Base-by-base conservation (phyloP, 1,140 invertebrate genomes). In the Notospermus geniculatus region DNA sequence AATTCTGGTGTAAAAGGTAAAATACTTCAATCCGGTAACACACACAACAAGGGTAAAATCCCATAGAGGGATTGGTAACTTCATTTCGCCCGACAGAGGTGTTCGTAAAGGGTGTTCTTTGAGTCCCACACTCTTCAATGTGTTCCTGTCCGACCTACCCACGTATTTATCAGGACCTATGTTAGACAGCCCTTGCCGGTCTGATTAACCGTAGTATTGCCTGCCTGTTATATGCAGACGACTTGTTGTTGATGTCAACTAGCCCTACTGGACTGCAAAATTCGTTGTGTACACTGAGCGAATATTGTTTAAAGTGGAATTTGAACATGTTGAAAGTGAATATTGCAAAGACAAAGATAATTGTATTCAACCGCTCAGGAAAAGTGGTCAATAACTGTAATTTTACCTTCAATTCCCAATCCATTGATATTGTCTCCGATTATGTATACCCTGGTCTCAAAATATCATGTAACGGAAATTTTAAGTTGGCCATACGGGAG, bases 201-300 rank as follows among this genome's bases (percentile, higher is more conserved):
- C 5, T 50, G 5, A 4, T 19, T 27, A n/a, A 50, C 46, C n/a
- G n/a, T 9, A 5, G 9, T 19, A 50, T 50, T 23, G 4, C 4
- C 4, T 50, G 25, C n/a, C 46, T 50, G 4, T 7, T 50, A n/a
- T 50, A 50, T 50, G 46, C 46, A 50, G 46, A 50, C n/a, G 46
- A 50, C 25, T n/a, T 50, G 9, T 9, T 50, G 4, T n/a, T 50
- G 25, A 27, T 50, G n/a, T 50, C 46, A 5, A 50, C n/a, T 7
- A 23, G 5, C n/a, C 4, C n/a, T 7, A 19, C 4, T 7, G 46
- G 46, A 23, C n/a, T 50, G 9, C 46, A 50, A 50, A 50, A 50
- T n/a, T 50, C 19, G 5, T 27, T 50, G 9, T 5, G n/a, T 27
- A 50, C 4, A 50, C 9, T 50, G n/a, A 27, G 9, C n/a, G 46